These are phyloP conservation scores for Volucella inanis DNA, from an alignment of 2,888 invertebrate genomes.

Conservation along the genomic window DNA sequence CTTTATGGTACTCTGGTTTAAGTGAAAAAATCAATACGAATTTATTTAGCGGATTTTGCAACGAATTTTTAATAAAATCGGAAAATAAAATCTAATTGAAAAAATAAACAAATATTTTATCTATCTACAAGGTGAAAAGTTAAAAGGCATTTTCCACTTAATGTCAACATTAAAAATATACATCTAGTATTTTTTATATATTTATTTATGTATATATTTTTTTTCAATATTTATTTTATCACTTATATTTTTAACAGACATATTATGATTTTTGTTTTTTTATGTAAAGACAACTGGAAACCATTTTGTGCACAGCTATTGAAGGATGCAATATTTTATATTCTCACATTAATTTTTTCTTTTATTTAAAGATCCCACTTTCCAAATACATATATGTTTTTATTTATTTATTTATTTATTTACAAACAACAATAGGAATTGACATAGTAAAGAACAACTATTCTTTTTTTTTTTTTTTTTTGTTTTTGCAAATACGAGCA, in stretches of 20 bases:
- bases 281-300: conserved; percentile 73
- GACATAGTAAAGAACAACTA: conserved; percentile 66
- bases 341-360: conserved; percentile 61
- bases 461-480: conserved; percentile 68
- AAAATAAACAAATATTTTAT: conserved; percentile 22
- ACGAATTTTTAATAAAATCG: conserved; percentile 30
- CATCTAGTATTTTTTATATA: conserved; percentile 9
- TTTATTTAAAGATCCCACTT: conserved; percentile 21
- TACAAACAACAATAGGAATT: conserved; percentile 72
- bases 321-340: conserved; percentile 67
- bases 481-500: conserved; percentile 71
- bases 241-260: conserved; percentile 62
- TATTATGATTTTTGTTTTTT: conserved; percentile 22
- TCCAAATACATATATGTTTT: conserved; percentile 38
- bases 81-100: neutral
- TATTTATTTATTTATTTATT: too few relatives aligned
- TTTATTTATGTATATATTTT: conserved; percentile 26
- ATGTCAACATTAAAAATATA: conserved; percentile 58
- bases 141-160: conserved; percentile 67
- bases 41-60: conserved; percentile 38
- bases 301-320: conserved; percentile 76
- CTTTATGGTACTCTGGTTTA: conserved; percentile 43
- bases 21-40: conserved; percentile 8
- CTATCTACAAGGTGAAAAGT: conserved; percentile 65
- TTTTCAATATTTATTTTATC: conserved; percentile 49